Conservation (phyloP, 2,888 invertebrate species). For the Zaprionus bogoriensis region DNA sequence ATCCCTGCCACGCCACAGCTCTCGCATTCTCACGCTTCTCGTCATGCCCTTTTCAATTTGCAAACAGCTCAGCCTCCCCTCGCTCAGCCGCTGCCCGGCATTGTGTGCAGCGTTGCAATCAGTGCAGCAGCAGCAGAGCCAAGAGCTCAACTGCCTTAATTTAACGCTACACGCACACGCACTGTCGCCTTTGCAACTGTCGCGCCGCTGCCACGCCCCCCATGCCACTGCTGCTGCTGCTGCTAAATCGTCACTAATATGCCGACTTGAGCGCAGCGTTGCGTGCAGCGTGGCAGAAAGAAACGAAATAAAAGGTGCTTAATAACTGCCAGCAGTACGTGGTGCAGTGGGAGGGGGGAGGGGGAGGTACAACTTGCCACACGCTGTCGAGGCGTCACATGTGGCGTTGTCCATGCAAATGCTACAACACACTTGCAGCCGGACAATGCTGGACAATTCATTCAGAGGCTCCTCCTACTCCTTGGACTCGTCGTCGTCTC, state of each 20-base stretch:
- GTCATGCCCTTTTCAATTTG: slow-evolving; percentile 41
- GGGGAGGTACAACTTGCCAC: slow-evolving; percentile 8
- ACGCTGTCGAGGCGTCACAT: slow-evolving; percentile 41
- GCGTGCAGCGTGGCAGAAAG: slow-evolving; percentile 60
- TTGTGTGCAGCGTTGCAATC: slow-evolving; percentile 32
- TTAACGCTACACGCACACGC: slow-evolving; percentile 71
- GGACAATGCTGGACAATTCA: slow-evolving; percentile 56
- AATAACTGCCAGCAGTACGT: slow-evolving; percentile 39
- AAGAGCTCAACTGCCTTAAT: slow-evolving; percentile 54
- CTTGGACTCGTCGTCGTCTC: slow-evolving; percentile 5
- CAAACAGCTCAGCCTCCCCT: slow-evolving; percentile 4
- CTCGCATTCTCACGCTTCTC: slow-evolving; percentile 4
- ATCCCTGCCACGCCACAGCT: not conserved
- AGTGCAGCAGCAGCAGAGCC: not conserved
- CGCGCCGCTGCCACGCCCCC: not conserved
- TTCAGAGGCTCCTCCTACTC: slow-evolving; percentile 49
- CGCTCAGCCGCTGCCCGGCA: slow-evolving; percentile 7
- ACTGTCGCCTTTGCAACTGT: slow-evolving; percentile 44
- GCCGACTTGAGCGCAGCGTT: slow-evolving; percentile 65
- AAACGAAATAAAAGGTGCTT: slow-evolving; percentile 20
- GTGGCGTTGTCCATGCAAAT: slow-evolving; percentile 61
- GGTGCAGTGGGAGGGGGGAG: not conserved
- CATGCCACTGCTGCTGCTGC: not conserved
- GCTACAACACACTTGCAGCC: slow-evolving; percentile 34
- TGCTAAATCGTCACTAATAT: slow-evolving; percentile 75